Evolutionary conservation across 1,140 invertebrate genomes (phyloP), one percentile per base, ranked within the genome.

Genomic region (Alviniconcha marisindica): DNA sequence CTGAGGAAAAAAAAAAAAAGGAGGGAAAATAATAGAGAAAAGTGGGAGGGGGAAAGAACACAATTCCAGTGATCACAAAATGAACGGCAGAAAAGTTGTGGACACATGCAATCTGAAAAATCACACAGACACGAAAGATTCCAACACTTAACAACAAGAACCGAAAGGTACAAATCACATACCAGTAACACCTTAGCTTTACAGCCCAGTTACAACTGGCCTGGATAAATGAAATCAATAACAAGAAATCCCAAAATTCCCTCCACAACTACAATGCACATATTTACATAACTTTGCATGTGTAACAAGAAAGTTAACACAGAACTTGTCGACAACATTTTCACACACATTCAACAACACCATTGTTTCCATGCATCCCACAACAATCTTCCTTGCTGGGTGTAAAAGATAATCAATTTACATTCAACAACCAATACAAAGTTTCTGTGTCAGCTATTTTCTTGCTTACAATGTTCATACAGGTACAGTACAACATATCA

Each of bases 251-350:
- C 38, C 69, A 38, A 2, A 71, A 40, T 40, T 40, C 38, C 69
- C 69, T 42, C 36, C 69, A 40, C 69, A 71, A 31, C n/a, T 24
- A 71, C 36, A 3, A 69, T 24, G 36, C 69, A 40, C 21, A 40
- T 71, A 71, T 71, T 71, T 71, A 71, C 69, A 71, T 71, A 71
- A 71, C 69, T 71, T 71, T 71, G 69, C 33, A 71, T 71, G 69
- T 38, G 33, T 24, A 71, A 71, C 69, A 71, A 66, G 63, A 66
- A 71, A 40, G 24, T 71, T 71, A 71, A 71, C 69, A 71, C 36
- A 71, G 69, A 71, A 71, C 36, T 24, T 31, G 36, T 10, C 4
- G n/a, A 71, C 63, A 66, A 66, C 69, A 71, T 24, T 14, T 71
- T 71, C 69, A 38, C 38, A 7, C 31, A 38, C 33, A 40, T 3